Conservation (phyloP, 1,140 invertebrate genomes). For the Cherax destructor region DNA sequence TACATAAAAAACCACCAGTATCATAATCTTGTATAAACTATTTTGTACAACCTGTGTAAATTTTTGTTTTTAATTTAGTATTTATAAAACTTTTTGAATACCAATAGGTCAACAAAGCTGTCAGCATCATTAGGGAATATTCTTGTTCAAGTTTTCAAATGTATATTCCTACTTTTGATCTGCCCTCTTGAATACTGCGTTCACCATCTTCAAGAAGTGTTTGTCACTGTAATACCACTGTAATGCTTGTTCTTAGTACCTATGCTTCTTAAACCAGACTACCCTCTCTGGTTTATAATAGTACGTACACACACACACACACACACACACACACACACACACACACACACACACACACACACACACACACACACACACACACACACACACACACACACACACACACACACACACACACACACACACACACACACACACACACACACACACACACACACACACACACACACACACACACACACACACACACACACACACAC, state of each 20-base stretch:
- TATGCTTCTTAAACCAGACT: constrained; percentile 25
- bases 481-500: no score
- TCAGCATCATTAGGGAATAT: constrained; percentile 29
- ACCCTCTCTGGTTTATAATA: constrained; percentile 31
- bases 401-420: no score
- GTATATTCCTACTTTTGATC: background rate
- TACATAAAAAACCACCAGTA: background rate
- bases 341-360: no score
- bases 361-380: no score
- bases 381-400: no score
- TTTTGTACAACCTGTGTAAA: background rate
- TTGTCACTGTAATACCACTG: constrained; percentile 43
- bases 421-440: no score
- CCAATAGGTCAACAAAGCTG: background rate
- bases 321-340: no score
- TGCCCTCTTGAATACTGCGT: constrained; percentile 3
- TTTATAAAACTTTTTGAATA: background rate
- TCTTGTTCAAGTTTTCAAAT: constrained; percentile 37
- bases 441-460: no score
- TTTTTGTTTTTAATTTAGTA: background rate
- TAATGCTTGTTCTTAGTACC: constrained; percentile 48
- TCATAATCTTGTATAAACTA: background rate
- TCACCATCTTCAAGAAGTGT: constrained; percentile 1
- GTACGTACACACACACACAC: background rate
- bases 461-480: no score